Percentiles rank a stretch among this genome's conserved stretches.
These are phyloP conservation scores for Drosophila lacertosa DNA, from an alignment of 1,140 invertebrate genomes.

Conservation along the genomic window DNA sequence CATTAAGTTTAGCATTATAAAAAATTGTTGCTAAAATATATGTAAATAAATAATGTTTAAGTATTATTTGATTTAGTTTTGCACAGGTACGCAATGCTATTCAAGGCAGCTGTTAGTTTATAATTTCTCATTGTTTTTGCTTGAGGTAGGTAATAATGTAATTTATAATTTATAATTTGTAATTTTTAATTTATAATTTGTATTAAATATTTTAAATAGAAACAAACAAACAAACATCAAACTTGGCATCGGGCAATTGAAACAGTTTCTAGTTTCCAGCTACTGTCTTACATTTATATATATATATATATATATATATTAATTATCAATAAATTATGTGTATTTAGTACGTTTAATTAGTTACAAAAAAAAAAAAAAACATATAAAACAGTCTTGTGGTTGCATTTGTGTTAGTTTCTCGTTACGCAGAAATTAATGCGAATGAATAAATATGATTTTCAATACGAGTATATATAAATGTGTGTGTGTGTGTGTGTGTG, in stretches of 20 bases:
- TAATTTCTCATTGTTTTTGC: conserved; percentile 38
- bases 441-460: conserved; percentile 63
- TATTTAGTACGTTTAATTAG: conserved; percentile 35
- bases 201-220: conserved; percentile 18
- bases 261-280: conserved; percentile 32
- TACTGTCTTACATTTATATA: conserved; percentile 31
- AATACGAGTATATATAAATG: conserved; percentile 37
- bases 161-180: conserved; percentile 7
- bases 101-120: conserved; percentile 38
- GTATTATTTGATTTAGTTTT: conserved; percentile 65
- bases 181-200: conserved; percentile 37
- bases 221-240: conserved; percentile 38
- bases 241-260: conserved; percentile 42
- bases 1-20: conserved; percentile 43
- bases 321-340: conserved; percentile 63
- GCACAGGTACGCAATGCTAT: conserved; percentile 76
- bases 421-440: conserved; percentile 58
- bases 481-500: conserved; percentile 15
- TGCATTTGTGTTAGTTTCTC: conserved; percentile 83
- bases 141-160: conserved; percentile 46
- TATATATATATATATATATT: too few species aligned
- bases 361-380: conserved; percentile 53
- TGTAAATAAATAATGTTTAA: conserved; percentile 41
- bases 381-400: conserved; percentile 82
- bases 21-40: conserved; percentile 7